Conservation (phyloP, 2,113 vertebrate genomes). For the Thinocorus orbignyianus region DNA sequence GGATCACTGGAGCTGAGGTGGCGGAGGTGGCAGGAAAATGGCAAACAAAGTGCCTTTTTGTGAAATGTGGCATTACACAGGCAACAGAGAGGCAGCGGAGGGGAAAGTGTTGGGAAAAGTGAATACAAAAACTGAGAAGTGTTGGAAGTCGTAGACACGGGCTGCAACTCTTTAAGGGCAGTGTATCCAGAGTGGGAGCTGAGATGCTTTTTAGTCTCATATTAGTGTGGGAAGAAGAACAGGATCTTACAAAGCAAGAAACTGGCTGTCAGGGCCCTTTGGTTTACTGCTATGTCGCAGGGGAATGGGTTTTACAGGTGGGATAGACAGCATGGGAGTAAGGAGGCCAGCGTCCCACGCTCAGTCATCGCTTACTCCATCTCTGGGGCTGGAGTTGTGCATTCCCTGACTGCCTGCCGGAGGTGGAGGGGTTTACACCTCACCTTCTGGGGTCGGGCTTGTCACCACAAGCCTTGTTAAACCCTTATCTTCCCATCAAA, state of each 20-base stretch:
- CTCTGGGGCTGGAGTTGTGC: fast-evolving
- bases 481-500: not conserved
- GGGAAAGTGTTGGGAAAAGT: not conserved
- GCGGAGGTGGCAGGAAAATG: not conserved
- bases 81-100: not conserved
- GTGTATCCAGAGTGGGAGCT: not conserved
- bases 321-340: too few relatives aligned
- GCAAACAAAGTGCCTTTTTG: slow-evolving; percentile 11
- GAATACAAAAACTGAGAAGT: not conserved
- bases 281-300: not conserved
- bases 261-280: not conserved
- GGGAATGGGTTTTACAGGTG: not conserved
- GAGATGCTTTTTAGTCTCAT: not conserved
- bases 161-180: not conserved
- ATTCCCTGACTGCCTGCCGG: fast-evolving
- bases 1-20: not conserved
- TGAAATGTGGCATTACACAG: not conserved
- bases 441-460: not conserved
- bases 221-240: not conserved
- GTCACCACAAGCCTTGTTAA: not conserved
- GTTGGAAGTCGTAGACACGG: not conserved
- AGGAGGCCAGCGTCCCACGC: fast-evolving
- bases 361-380: fast-evolving
- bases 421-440: not conserved
- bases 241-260: not conserved